Percentiles rank a stretch among this genome's conserved stretches.
Conservation (phyloP, 2,797 vertebrate species). For the Argentina silus region DNA sequence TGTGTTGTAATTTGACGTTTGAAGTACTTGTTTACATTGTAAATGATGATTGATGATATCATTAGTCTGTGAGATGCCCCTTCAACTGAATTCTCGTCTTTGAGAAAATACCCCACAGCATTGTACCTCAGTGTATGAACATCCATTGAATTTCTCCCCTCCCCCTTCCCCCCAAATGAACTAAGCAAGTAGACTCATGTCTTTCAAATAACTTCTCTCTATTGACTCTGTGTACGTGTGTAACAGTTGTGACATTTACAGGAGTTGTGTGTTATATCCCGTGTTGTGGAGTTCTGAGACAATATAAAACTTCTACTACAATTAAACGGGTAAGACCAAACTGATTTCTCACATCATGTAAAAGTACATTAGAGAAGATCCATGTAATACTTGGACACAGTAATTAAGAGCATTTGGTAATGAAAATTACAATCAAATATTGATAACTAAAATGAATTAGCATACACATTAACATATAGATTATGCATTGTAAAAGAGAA, state of each 20-base stretch:
- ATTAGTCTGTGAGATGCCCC: neutral
- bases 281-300: conserved; percentile 81
- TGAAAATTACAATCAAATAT: neutral
- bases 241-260: conserved; percentile 80
- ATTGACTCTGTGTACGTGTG: conserved; percentile 64
- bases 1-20: too few species aligned
- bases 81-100: neutral
- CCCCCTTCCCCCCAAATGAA: conserved; percentile 30
- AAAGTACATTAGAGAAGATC: conserved; percentile 52
- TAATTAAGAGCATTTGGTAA: conserved; percentile 22
- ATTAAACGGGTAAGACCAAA: conserved; percentile 81
- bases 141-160: conserved; percentile 2
- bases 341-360: conserved; percentile 77
- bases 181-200: conserved; percentile 40
- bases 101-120: neutral
- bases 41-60: neutral
- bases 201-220: conserved; percentile 11
- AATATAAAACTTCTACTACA: conserved; percentile 78
- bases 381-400: conserved; percentile 29
- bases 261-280: conserved; percentile 78
- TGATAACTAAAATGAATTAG: conserved; percentile 5
- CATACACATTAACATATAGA: conserved; percentile 14
- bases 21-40: neutral
- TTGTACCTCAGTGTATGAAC: neutral
- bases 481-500: conserved; percentile 9